Evolutionary conservation across 2,888 invertebrate genomes (phyloP).

Genomic region (Cacoxenus indagator): DNA sequence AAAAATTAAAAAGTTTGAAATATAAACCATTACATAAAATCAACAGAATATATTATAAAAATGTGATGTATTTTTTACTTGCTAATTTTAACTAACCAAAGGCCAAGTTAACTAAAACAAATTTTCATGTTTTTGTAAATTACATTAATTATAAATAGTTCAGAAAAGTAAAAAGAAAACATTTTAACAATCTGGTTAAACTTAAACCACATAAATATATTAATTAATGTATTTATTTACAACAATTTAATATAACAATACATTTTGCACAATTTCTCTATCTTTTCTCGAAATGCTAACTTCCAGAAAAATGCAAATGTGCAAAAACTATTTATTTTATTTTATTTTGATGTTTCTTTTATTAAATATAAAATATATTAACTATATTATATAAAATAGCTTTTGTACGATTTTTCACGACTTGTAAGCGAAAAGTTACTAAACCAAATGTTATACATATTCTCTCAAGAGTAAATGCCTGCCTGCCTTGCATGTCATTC

Average conservation of each 20-base stretch:
- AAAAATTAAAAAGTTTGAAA: conserved; percentile 22
- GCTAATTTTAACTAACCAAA: conserved; percentile 71
- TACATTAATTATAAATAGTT: conserved; percentile 51
- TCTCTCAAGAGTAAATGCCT: not conserved
- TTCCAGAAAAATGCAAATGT: not conserved
- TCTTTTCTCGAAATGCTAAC: not conserved
- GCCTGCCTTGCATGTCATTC: not conserved
- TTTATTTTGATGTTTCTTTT: conserved; percentile 37
- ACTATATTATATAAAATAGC: conserved; percentile 14
- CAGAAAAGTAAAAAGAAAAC: conserved; percentile 36
- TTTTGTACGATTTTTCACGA: conserved; percentile 19
- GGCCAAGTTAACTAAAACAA: conserved; percentile 71
- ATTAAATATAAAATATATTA: not conserved
- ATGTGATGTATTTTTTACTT: conserved; percentile 61
- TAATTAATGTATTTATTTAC: not conserved
- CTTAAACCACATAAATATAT: not conserved
- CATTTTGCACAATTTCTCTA: conserved; percentile 8
- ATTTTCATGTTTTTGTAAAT: conserved; percentile 54
- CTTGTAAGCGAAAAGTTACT: conserved; percentile 51
- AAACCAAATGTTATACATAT: conserved; percentile 33
- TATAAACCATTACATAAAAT: conserved; percentile 43
- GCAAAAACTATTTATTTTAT: conserved; percentile 43
- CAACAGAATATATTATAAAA: conserved; percentile 43
- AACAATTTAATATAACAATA: not conserved
- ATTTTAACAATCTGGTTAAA: not conserved